phyloP scores from a whole-genome alignment of 1,140 invertebrate genomes.

The Bombus soroeensis region DNA sequence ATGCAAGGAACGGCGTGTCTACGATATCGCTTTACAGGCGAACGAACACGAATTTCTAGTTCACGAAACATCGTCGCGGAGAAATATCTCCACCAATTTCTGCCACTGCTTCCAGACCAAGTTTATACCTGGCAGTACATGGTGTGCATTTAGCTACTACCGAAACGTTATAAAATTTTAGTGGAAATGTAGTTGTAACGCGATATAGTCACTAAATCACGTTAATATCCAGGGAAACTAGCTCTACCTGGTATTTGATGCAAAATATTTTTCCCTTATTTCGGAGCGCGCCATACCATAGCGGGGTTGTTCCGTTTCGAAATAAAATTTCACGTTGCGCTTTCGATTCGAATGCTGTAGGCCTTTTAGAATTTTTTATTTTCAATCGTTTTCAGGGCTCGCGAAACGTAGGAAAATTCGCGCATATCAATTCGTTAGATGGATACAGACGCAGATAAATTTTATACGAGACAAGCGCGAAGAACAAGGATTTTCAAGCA shows the following conservation, averaged over 20 bases:
- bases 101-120: slow-evolving; percentile 10
- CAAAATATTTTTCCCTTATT: not conserved
- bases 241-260: not conserved
- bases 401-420: not conserved
- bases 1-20: slow-evolving; percentile 22
- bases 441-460: too few relatives aligned
- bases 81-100: slow-evolving; percentile 48
- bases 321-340: not conserved
- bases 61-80: slow-evolving; percentile 46
- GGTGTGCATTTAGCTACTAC: not conserved
- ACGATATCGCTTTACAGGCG: slow-evolving; percentile 61
- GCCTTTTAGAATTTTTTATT: not conserved
- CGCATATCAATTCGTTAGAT: not conserved
- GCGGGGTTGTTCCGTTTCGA: not conserved
- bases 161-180: slow-evolving; percentile 37
- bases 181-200: slow-evolving; percentile 13
- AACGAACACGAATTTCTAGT: slow-evolving; percentile 63
- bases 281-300: too few relatives aligned
- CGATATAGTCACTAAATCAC: not conserved
- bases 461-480: too few relatives aligned
- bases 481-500: too few relatives aligned
- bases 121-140: slow-evolving; percentile 23
- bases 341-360: not conserved
- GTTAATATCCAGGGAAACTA: not conserved
- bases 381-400: not conserved